Base-by-base conservation (phyloP, 2,113 vertebrate genomes). In the Mesembrinibis cayennensis region DNA sequence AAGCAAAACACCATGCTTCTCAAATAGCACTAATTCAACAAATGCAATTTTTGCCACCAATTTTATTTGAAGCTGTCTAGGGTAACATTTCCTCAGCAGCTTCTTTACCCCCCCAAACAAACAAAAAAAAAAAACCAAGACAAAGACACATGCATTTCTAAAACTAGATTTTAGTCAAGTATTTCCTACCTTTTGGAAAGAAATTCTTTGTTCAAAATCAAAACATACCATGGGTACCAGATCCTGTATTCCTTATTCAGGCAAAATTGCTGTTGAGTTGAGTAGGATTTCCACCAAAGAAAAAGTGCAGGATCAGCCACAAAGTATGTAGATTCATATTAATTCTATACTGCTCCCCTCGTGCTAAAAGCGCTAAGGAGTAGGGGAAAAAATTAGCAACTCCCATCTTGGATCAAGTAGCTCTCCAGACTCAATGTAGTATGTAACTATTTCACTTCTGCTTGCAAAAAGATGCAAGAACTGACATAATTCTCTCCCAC, bases 21-120 rank as follows among this genome's bases (percentile, higher is more conserved):
- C 96, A 98, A 98, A 94, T 97, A 98, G 93, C 92, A 97, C 89
- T 97, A 97, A 96, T 91, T 98, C 91, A 96, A 98, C 96, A 97
- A 98, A 97, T 97, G 97, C 69, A 83, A 67, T 90, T 94, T 96
- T 95, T 94, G 14, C 91, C 93, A 96, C 93, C 95, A 86, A 90
- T 97, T 97, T 97, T 93, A 94, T 93, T 95, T 98, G 96, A 97
- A 97, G 94, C 96, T 97, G 83, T 97, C 95, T 98, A 93, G 97
- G 94, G 96, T 89, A 97, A 93, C 53, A 89, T 96, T 90, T 92
- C 92, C 87, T 97, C 95, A 77, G 91, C 74, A 89, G 85, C 53
- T 87, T 96, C 27, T 95, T 91, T 82, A 58, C 89, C 47, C 47
- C 47, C 47, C 40, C 40, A 40, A 96, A 81, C 30, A 26, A 97